Conservation (phyloP, 2,888 invertebrate species). For the Peribatodes rhomboidaria region DNA sequence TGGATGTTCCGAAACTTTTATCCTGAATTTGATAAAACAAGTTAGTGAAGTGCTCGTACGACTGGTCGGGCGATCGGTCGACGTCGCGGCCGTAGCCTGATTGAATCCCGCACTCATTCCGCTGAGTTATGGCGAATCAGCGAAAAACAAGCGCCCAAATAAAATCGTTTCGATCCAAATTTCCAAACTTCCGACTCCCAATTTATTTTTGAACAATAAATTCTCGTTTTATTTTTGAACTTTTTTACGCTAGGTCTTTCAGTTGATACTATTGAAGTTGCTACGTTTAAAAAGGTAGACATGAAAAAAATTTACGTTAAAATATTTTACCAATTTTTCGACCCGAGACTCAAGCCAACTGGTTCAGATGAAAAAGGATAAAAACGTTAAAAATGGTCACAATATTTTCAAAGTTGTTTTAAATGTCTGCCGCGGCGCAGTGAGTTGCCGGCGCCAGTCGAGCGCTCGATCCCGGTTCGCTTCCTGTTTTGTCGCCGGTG, state of each 20-base stretch:
- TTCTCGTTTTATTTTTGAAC: conserved; percentile 12
- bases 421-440: conserved; percentile 1
- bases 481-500: conserved; percentile 31
- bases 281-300: no score
- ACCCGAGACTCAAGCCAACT: no score
- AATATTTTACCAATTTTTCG: background rate
- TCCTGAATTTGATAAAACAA: background rate
- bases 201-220: conserved; percentile 13
- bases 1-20: background rate
- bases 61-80: conserved; percentile 2
- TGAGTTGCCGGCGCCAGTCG: background rate
- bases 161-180: conserved; percentile 5
- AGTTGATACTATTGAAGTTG: background rate
- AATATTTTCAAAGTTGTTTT: background rate
- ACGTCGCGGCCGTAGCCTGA: background rate
- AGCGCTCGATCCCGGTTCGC: conserved; percentile 27
- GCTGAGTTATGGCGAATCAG: conserved; percentile 12
- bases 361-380: no score
- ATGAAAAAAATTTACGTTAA: background rate
- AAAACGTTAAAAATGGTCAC: background rate
- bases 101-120: conserved; percentile 5
- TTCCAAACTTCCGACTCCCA: conserved; percentile 12
- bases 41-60: conserved; percentile 8
- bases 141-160: conserved; percentile 17
- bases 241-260: background rate